Evolutionary conservation across 2,888 invertebrate species (phyloP), one percentile per base, ranked within the genome.

Genomic region (Spisula subtruncata): DNA sequence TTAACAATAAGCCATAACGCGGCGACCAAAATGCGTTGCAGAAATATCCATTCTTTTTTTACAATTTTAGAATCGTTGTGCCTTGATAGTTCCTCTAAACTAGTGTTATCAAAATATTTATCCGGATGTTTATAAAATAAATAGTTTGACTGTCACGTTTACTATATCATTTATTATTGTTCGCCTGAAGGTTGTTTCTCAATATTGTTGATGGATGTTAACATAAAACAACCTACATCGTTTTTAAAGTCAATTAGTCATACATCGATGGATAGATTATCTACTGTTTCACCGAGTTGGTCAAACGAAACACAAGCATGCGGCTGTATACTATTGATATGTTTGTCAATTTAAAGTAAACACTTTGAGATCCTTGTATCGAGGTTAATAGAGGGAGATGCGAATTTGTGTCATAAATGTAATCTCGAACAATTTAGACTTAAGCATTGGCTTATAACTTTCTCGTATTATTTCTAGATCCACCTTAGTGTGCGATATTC

Each of bases 221-320:
- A 20, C n/a, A 25, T 66, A 66, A 25, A n/a, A n/a, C n/a, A n/a
- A n/a, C n/a, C n/a, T n/a, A n/a, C 2, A 60, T 60, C 18, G 12
- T 8, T 48, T 48, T 12, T 48, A 48, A 8, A 8, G 48, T 48
- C 5, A 60, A 60, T 20, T n/a, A 60, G 60, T 10, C n/a, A 60
- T n/a, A 60, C 60, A n/a, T 20, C 20, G 60, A 60, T 60, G 60
- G 6, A 60, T 20, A n/a, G 60, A 60, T 60, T n/a, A 60, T n/a
- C n/a, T n/a, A 60, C 60, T 60, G 60, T 60, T n/a, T 18, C n/a
- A 2, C n/a, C n/a, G n/a, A 60, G 14, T 60, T 60, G 60, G 60
- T 60, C 60, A 60, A 60, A 60, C 60, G 60, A 20, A 60, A n/a
- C 60, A 60, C n/a, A n/a, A n/a, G n/a, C n/a, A n/a, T n/a, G n/a